Base-by-base conservation (phyloP, 2,888 invertebrate species). In the Venusia cambrica region DNA sequence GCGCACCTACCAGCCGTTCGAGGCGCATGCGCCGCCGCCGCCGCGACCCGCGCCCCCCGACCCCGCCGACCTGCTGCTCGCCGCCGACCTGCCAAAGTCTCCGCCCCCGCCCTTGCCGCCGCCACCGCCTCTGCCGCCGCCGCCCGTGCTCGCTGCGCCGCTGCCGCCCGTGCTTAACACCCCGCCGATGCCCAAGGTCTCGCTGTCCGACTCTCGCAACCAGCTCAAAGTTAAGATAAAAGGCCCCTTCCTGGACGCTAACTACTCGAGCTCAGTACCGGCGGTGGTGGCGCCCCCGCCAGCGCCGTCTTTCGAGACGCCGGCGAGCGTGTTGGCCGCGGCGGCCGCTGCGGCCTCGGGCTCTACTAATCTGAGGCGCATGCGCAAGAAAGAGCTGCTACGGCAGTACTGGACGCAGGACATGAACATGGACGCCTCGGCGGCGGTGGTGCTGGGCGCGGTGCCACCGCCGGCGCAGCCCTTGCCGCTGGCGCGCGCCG, bases 221-320 rank as follows among this genome's bases (percentile, higher is more conserved):
- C 96, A 96, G 64, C 80, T 97, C 2, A 96, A 96, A 69, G 92
- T 97, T 0, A 97, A 97, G 76, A 96, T 96, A 45, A 96, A 97
- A 70, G 96, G 96, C 2, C 96, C 96, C 0, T 92, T 94, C 57
- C 89, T 94, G 41, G 94, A 95, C 56, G 91, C 90, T 0, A 90
- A 90, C 51, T 94, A 93, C 63, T 94, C 92, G 1, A 89, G 91
- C 32, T 88, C 90, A 0, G 84, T 88, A 0, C 88, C 90, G 4
- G 88, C 90, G n/a, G 89, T 87, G 0, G 90, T 88, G 19, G 85
- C 87, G n/a, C 75, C 68, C 36, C 80, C 83, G 8, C 83, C 75
- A 10, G 77, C 57, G 17, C 85, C 80, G 1, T 69, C 63, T 1
- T 57, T 68, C 37, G 81, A 79, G 7, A 51, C 74, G 5, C 72